These are phyloP conservation scores for Cheilosia vernalis DNA, from an alignment of 2,888 invertebrate genomes.

Conservation along the genomic window DNA sequence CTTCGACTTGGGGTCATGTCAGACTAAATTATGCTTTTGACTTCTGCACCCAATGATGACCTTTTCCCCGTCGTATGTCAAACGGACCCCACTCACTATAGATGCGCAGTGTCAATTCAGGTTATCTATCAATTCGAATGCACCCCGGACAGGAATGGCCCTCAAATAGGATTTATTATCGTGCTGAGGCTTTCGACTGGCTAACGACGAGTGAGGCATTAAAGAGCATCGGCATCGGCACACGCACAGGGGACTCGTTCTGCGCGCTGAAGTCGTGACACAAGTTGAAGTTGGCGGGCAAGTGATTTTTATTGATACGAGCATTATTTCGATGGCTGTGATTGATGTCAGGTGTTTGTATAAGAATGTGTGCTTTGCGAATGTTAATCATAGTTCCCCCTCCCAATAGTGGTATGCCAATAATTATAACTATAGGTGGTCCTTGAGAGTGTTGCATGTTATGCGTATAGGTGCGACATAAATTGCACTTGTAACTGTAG, in stretches of 20 bases:
- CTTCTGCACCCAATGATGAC: neutral
- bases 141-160: slow-evolving; percentile 13
- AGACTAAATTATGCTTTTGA: slow-evolving; percentile 34
- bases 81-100: neutral
- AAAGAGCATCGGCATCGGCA: slow-evolving; percentile 14
- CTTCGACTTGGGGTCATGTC: slow-evolving; percentile 18
- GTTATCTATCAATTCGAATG: slow-evolving; percentile 19
- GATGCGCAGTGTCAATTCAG: slow-evolving; percentile 22
- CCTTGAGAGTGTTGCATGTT: neutral
- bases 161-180: slow-evolving; percentile 24
- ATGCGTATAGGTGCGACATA: neutral
- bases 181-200: neutral
- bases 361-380: neutral
- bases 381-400: slow-evolving; percentile 10
- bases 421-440: neutral
- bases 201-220: slow-evolving; percentile 26
- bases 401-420: neutral
- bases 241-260: slow-evolving; percentile 22
- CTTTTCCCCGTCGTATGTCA: slow-evolving; percentile 1
- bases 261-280: slow-evolving; percentile 9
- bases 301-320: slow-evolving; percentile 37
- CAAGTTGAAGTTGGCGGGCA: slow-evolving; percentile 5
- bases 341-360: neutral
- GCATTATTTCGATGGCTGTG: neutral
- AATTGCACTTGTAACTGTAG: neutral